Evolutionary conservation across 2,113 vertebrate species (phyloP).

Genomic region (Casuarius casuarius): DNA sequence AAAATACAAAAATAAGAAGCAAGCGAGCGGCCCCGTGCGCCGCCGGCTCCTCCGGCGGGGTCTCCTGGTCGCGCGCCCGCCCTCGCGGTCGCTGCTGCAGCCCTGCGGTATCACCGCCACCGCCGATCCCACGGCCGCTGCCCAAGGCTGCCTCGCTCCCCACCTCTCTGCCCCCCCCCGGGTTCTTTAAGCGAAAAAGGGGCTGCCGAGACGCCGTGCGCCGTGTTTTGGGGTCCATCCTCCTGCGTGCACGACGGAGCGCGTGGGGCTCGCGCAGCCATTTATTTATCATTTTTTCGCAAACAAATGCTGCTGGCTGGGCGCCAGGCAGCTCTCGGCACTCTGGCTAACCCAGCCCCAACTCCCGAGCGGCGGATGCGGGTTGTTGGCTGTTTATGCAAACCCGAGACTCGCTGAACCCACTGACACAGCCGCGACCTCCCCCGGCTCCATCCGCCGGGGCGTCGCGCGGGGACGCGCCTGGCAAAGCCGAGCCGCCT

Average conservation of each 20-base stretch:
- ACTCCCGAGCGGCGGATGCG: neutral
- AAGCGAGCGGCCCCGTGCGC: neutral
- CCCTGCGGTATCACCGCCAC: fast-evolving
- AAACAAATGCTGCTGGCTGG: neutral
- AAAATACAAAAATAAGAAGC: neutral
- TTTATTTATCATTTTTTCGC: neutral
- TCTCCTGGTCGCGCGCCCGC: neutral
- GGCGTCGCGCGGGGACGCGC: neutral
- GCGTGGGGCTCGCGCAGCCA: neutral
- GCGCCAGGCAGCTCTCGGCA: constrained; percentile 20
- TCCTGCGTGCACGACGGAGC: fast-evolving
- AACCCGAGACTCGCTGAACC: neutral
- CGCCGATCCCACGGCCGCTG: fast-evolving
- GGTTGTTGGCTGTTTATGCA: neutral
- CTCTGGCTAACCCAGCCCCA: constrained; percentile 51
- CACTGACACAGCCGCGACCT: neutral
- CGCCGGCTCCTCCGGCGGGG: neutral
- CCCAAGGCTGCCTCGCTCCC: neutral
- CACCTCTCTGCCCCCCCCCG: neutral
- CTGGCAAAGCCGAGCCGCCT: neutral
- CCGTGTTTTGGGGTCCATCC: neutral
- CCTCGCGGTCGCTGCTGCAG: neutral
- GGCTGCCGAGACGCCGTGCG: fast-evolving
- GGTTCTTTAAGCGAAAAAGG: neutral
- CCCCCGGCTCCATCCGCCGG: too few relatives aligned